phyloP scores from a whole-genome alignment of 2,888 invertebrate genomes.

The Girardia tigrina region DNA sequence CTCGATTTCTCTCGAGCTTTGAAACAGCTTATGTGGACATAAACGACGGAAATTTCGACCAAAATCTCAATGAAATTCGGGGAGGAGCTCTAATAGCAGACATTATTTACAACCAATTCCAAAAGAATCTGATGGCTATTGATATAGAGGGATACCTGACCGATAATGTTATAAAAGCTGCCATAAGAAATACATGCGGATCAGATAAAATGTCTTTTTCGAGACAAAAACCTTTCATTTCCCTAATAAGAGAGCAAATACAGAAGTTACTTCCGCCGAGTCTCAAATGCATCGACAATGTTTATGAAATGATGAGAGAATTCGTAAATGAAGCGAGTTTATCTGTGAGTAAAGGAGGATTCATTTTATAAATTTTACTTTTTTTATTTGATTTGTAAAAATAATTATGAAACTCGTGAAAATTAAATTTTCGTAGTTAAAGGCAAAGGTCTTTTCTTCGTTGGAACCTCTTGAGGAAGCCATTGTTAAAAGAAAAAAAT shows the following conservation, averaged over 20 bases:
- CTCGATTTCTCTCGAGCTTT: background rate
- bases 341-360: conserved; percentile 59
- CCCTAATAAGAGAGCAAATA: conserved; percentile 91
- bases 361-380: too few relatives aligned
- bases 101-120: background rate
- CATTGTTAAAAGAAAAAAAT: too few relatives aligned
- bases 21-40: background rate
- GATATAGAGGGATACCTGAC: background rate
- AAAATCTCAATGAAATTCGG: background rate
- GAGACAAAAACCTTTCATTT: conserved; percentile 73
- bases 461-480: too few relatives aligned
- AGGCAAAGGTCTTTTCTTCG: too few relatives aligned
- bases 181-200: background rate
- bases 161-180: background rate
- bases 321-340: conserved; percentile 96
- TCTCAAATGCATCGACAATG: conserved; percentile 79
- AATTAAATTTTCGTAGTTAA: too few relatives aligned
- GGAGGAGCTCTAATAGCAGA: background rate
- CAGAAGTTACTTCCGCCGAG: conserved; percentile 87
- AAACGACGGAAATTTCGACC: background rate
- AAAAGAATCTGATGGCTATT: background rate
- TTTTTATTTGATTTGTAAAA: too few relatives aligned
- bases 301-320: conserved; percentile 84
- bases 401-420: too few relatives aligned
- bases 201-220: background rate